Evolutionary conservation across 2,797 vertebrate species (phyloP), one percentile per base, ranked within the genome.

Genomic region (Xyrichtys novacula): DNA sequence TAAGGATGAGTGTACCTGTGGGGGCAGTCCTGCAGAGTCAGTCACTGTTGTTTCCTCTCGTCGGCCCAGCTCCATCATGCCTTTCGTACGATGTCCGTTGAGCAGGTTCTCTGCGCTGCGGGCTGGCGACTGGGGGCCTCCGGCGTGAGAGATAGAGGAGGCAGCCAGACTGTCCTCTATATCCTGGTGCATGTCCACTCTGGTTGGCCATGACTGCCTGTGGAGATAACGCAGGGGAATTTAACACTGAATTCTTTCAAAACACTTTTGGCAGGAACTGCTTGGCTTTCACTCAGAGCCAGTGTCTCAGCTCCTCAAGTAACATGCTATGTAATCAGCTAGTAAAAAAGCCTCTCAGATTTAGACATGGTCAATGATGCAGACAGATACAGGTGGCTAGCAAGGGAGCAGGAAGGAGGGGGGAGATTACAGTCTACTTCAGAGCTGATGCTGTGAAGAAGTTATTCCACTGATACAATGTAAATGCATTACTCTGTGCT

Each of bases 191-290:
- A 99, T 96, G 47, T 98, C 97, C 0, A 96, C 93, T 81, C 96
- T 96, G 34, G 96, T 98, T 0, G 97, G 98, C 98, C 98, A 99
- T 0, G 98, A 99, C 50, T 99, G 98, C 93, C 98, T 99, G 76
- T 1, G 19, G 36, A 53, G 14, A 23, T 0, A 4, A 44, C 20
- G 54, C 20, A 46, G 11, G 42, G 2, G 40, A 3, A 15, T 2
- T 56, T 1, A 16, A 29, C 16, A 12, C 2, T 36, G 34, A 36
- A 11, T 11, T 36, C 12, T 12, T 12, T 36, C 14, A 2, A 36
- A 12, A 36, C 8, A n/a, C n/a, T n/a, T n/a, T n/a, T n/a, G n/a
- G n/a, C n/a, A n/a, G n/a, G n/a, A n/a, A n/a, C 4, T 29, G 1
- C 3, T 31, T 10, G 11, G 32, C 10, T 12, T 34, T 12, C 32